Evolutionary conservation across 2,113 vertebrate species (phyloP).

Genomic region (Prunella fulvescens): DNA sequence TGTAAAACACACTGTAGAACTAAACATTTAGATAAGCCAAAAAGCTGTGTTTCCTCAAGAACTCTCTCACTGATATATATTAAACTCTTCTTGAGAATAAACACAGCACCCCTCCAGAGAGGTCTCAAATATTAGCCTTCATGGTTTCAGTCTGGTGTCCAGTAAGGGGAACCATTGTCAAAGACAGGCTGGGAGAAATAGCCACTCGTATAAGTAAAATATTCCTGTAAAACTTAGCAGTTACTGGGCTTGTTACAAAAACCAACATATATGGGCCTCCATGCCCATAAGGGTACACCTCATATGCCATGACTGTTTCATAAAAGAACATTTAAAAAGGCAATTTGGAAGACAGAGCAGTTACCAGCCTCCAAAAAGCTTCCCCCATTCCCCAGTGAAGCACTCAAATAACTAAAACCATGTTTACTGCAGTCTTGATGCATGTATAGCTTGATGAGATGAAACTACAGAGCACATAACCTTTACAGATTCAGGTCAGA

Average conservation of each 20-base stretch:
- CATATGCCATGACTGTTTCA: constrained; percentile 32
- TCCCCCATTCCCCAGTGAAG: neutral
- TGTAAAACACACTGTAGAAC: neutral
- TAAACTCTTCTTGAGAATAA: constrained; percentile 45
- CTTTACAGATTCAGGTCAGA: constrained; percentile 45
- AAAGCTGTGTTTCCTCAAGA: constrained; percentile 6
- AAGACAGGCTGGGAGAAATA: constrained; percentile 38
- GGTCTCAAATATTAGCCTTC: constrained; percentile 33
- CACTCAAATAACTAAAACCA: constrained; percentile 20
- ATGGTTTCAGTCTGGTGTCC: constrained; percentile 36
- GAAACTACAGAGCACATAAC: neutral
- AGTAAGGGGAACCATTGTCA: constrained; percentile 58
- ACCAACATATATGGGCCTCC: neutral
- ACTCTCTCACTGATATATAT: neutral
- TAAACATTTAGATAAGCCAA: constrained; percentile 31
- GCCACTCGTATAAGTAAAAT: neutral
- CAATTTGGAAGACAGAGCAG: constrained; percentile 18
- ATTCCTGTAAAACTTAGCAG: constrained; percentile 12
- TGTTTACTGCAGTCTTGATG: constrained; percentile 36
- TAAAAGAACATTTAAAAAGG: neutral
- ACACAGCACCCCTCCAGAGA: constrained; percentile 58
- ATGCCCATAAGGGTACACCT: constrained; percentile 49
- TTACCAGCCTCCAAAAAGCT: neutral
- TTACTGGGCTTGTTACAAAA: constrained; percentile 42
- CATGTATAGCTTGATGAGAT: constrained; percentile 44